These are phyloP conservation scores for Poeciliopsis retropinna DNA, from an alignment of 2,113 vertebrate genomes.

Conservation along the genomic window DNA sequence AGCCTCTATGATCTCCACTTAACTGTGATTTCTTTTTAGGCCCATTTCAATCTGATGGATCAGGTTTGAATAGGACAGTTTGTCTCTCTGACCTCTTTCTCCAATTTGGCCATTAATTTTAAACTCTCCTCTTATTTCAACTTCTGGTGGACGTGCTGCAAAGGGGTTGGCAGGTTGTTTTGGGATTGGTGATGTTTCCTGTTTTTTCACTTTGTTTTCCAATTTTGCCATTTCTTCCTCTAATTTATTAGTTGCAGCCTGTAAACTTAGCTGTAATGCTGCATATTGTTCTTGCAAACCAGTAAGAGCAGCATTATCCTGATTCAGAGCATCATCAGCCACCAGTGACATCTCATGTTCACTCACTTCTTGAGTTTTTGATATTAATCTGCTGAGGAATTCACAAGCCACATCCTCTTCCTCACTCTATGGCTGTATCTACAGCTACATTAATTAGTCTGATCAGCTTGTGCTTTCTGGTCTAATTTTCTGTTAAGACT, in stretches of 20 bases:
- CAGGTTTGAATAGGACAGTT: neutral
- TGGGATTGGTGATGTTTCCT: too few species aligned
- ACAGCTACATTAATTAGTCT: neutral
- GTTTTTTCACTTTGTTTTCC: neutral
- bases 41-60: slow-evolving; percentile 3
- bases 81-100: neutral
- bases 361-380: neutral
- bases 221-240: slow-evolving; percentile 16
- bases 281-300: slow-evolving; percentile 9
- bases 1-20: slow-evolving; percentile 9
- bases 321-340: neutral
- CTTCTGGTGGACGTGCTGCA: neutral
- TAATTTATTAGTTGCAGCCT: neutral
- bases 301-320: neutral
- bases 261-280: slow-evolving; percentile 5
- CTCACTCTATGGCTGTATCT: slow-evolving; percentile 3
- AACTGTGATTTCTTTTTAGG: too few species aligned
- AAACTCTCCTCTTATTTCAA: neutral
- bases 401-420: neutral
- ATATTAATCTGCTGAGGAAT: neutral
- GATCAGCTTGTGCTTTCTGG: slow-evolving; percentile 14
- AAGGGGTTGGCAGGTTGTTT: neutral
- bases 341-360: neutral
- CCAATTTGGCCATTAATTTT: slow-evolving; percentile 11
- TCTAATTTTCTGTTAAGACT: neutral